Base-by-base conservation (phyloP, 2,797 vertebrate species). In the Octomys mimax region DNA sequence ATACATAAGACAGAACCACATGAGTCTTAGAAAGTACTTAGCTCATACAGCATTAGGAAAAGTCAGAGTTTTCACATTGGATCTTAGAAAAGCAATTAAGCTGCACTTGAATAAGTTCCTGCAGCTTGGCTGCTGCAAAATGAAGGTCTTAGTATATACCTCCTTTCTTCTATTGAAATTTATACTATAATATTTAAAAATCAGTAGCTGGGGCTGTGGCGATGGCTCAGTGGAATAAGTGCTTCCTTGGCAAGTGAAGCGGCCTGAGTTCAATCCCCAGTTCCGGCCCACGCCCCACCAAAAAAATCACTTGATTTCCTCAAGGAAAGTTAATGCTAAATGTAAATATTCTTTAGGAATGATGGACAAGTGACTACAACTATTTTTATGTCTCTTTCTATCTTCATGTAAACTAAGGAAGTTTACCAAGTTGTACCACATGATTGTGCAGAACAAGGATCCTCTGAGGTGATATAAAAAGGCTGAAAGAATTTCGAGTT, bases 1-100 rank as follows among this genome's bases (percentile, higher is more conserved):
- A 59, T 75, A 78, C 28, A 82, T 85, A 93, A 96, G 93, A 86
- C 46, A 91, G 59, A 68, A 18, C 19, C 28, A 28, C 49, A 81
- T 82, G 68, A 90, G 52, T 31, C n/a, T 54, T 73, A 54, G 39
- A 39, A 80, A 59, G 59, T 52, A 68, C 42, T 28, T 49, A 28
- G 46, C 33, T 80, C 83, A 91, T 24, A 71, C 10, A 92, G 61
- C 0, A 64, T 2, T 4, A 81, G 7, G n/a, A 49, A 64, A 82
- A 82, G 36, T 82, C 84, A 92, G 5, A 18, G 2, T 14, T 2
- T 61, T 14, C 9, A 10, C 0, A 28, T 31, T 21, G 52, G 57
- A 39, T 82, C 18, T 84, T 19, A 13, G 36, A 46, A 21, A 46
- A 33, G 11, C 12, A 62, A 57, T 88, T 62, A 57, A 39, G 33